Conservation (phyloP, 2,888 invertebrate species). For the Napeogenes inachia region DNA sequence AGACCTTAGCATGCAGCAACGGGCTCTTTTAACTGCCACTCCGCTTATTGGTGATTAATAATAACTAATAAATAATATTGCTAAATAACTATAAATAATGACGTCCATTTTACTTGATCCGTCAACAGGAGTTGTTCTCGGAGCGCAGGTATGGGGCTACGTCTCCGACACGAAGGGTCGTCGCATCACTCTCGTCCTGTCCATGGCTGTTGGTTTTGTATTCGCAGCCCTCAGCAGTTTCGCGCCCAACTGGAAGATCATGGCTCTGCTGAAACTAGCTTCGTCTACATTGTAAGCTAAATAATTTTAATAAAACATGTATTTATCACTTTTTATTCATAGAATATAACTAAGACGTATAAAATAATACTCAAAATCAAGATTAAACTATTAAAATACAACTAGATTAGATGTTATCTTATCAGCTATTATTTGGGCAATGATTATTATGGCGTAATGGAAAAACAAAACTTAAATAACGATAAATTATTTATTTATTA, state of each 20-base stretch:
- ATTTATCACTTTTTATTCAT: too few species aligned
- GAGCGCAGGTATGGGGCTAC: constrained; percentile 71
- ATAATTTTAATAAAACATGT: background rate
- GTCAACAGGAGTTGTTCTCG: constrained; percentile 59
- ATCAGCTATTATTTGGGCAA: background rate
- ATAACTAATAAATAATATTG: too few species aligned
- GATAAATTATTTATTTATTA: background rate
- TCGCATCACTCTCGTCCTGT: constrained; percentile 57
- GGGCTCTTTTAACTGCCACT: constrained; percentile 82
- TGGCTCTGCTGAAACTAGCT: constrained; percentile 64
- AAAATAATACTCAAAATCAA: too few species aligned
- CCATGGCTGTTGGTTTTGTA: constrained; percentile 66
- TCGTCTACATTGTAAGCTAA: constrained; percentile 68
- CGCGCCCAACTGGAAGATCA: constrained; percentile 62
- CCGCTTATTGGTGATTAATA: constrained; percentile 79
- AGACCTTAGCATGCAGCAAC: constrained; percentile 77
- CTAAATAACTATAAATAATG: too few species aligned
- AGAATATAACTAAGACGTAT: background rate
- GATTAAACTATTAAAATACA: too few species aligned
- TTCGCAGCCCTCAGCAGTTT: constrained; percentile 65
- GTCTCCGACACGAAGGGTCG: constrained; percentile 67
- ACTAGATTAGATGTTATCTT: background rate
- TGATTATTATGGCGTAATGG: background rate
- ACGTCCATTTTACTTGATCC: background rate
- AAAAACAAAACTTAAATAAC: background rate